phyloP scores from a whole-genome alignment of 2,888 invertebrate genomes.

The Caenorhabditis sp. region DNA sequence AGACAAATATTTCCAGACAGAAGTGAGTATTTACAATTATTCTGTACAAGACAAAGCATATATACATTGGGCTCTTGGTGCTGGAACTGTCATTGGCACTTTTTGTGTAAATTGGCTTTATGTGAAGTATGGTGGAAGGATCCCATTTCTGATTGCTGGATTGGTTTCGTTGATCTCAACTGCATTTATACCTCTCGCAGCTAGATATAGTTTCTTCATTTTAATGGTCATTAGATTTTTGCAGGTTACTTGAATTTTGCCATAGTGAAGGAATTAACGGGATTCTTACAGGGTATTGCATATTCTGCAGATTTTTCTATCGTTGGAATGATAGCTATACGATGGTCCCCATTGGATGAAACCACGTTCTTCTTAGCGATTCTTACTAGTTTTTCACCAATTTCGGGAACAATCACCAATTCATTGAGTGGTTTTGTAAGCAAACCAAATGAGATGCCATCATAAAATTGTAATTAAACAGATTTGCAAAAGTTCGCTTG shows the following conservation, averaged over 20 bases:
- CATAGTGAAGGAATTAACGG: too few species aligned
- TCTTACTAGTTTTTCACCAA: conserved; percentile 60
- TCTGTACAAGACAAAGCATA: conserved; percentile 45
- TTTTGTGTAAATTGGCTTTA: conserved; percentile 60
- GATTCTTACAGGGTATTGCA: conserved; percentile 33
- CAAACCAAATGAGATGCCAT: background rate
- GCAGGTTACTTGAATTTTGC: too few species aligned
- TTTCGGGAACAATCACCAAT: conserved; percentile 58
- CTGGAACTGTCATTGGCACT: conserved; percentile 58
- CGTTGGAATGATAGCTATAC: conserved; percentile 49
- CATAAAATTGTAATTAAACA: too few species aligned
- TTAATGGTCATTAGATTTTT: conserved; percentile 31
- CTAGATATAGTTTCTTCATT: conserved; percentile 29
- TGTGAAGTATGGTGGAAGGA: conserved; percentile 51
- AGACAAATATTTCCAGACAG: background rate
- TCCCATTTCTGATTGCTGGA: conserved; percentile 52
- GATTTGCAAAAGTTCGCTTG: conserved; percentile 34
- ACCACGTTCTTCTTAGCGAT: conserved; percentile 60
- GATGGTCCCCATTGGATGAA: conserved; percentile 62
- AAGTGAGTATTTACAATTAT: conserved; percentile 43
- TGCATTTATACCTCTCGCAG: conserved; percentile 45
- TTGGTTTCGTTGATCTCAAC: conserved; percentile 43
- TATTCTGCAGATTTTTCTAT: conserved; percentile 54
- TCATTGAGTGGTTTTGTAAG: conserved; percentile 50
- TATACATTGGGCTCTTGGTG: conserved; percentile 58